Conservation (phyloP, 2,113 vertebrate species). For the Myiozetetes cayanensis region DNA sequence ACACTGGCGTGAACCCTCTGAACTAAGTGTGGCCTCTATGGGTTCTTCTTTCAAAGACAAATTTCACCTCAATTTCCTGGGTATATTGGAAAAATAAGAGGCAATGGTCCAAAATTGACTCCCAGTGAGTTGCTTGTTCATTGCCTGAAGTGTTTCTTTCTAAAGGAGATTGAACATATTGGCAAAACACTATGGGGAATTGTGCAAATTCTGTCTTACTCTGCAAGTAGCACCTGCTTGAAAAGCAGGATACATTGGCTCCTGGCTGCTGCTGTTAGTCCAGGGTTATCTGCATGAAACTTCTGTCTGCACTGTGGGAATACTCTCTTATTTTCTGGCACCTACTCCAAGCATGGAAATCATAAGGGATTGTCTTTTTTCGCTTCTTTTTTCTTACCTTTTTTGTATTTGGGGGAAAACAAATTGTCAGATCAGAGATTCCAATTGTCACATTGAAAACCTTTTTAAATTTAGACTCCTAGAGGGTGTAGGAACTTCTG, state of each 20-base stretch:
- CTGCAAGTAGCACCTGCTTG: background rate
- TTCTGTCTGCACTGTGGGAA: background rate
- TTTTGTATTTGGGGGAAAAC: background rate
- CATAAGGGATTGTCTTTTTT: background rate
- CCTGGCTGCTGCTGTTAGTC: background rate
- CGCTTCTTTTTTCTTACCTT: background rate
- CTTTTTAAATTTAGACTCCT: background rate
- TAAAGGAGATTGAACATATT: conserved; percentile 6
- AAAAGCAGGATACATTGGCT: background rate
- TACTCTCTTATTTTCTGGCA: background rate
- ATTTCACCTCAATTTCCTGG: background rate
- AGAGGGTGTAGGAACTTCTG: background rate
- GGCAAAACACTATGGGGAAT: background rate
- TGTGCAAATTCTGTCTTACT: background rate
- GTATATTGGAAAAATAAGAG: background rate
- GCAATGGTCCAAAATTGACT: background rate
- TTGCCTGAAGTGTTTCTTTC: background rate
- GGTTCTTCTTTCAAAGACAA: background rate
- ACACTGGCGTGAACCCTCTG: background rate
- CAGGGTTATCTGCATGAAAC: background rate
- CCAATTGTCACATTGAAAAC: background rate
- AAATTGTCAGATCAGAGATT: background rate
- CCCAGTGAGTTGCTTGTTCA: background rate
- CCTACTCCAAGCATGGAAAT: background rate
- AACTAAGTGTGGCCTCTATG: background rate